Evolutionary conservation across 2,888 invertebrate genomes (phyloP).

Genomic region (Anagyrus pseudococci): DNA sequence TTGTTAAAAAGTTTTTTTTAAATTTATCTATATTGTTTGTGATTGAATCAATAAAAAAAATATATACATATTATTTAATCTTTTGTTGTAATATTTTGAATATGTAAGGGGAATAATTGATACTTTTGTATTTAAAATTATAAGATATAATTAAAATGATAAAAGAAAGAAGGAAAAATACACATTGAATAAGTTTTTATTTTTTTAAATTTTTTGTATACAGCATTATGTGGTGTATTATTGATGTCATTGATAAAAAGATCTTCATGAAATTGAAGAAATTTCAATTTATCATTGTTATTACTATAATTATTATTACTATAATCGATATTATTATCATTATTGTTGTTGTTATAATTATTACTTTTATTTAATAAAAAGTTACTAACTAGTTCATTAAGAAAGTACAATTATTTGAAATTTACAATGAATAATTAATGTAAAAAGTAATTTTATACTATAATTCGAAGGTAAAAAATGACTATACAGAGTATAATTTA

Average conservation of each 20-base stretch:
- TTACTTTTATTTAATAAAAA: conserved; percentile 18
- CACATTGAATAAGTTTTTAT: conserved; percentile 37
- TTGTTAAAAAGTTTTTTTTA: no score
- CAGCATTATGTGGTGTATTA: conserved; percentile 47
- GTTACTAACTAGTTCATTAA: conserved; percentile 30
- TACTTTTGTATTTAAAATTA: not conserved
- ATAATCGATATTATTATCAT: not conserved
- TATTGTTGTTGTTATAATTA: not conserved
- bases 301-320: conserved; percentile 35
- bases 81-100: no score
- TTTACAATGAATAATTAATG: conserved; percentile 38
- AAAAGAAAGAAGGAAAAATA: not conserved
- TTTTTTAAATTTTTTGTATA: conserved; percentile 42
- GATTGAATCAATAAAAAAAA: no score
- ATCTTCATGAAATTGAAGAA: conserved; percentile 23
- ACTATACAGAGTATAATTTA: conserved; percentile 45
- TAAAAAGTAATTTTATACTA: conserved; percentile 41
- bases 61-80: no score
- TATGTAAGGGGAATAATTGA: no score
- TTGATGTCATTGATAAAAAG: conserved; percentile 48
- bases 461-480: conserved; percentile 42
- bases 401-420: not conserved
- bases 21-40: no score
- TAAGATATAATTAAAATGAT: not conserved
- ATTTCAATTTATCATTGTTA: conserved; percentile 25